These are phyloP conservation scores for Aspidiotus destructor DNA, from an alignment of 2,888 invertebrate genomes.

Conservation along the genomic window DNA sequence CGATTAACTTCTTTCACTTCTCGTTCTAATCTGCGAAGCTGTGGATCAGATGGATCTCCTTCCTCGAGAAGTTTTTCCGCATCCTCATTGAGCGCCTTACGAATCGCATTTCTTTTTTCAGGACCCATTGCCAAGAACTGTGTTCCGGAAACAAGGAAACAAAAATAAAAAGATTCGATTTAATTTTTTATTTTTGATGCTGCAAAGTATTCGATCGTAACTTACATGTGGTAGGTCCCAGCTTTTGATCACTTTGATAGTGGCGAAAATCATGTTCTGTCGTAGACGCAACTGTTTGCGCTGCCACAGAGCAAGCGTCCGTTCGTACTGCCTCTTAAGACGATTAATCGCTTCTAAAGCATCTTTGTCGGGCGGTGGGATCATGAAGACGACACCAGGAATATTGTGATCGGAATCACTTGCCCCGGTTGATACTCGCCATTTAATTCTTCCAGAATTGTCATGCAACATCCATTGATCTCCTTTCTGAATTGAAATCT, in stretches of 20 bases:
- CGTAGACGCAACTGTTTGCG: conserved; percentile 86
- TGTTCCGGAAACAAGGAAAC: conserved; percentile 30
- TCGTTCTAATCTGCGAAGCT: conserved; percentile 70
- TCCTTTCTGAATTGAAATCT: conserved; percentile 82
- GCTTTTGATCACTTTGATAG: conserved; percentile 88
- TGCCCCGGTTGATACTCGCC: conserved; percentile 73
- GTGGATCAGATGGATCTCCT: conserved; percentile 92
- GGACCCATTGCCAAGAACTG: conserved; percentile 92
- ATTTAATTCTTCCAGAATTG: conserved; percentile 85
- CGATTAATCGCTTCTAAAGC: conserved; percentile 75
- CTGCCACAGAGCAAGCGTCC: conserved; percentile 85
- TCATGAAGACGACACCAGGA: conserved; percentile 84
- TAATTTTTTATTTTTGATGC: neutral
- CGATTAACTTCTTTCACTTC: conserved; percentile 95
- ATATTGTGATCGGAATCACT: conserved; percentile 80
- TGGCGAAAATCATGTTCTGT: conserved; percentile 98
- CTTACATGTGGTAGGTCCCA: conserved; percentile 67
- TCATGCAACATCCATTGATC: conserved; percentile 83
- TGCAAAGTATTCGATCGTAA: neutral
- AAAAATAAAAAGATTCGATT: neutral
- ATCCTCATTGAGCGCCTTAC: conserved; percentile 91
- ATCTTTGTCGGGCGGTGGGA: conserved; percentile 91
- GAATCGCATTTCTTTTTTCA: conserved; percentile 88
- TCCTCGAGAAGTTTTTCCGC: conserved; percentile 90
- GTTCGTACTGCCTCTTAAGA: conserved; percentile 72